phyloP scores from a whole-genome alignment of 35 echinoderm and acorn worm species.

The Apostichopus parvimensis region DNA sequence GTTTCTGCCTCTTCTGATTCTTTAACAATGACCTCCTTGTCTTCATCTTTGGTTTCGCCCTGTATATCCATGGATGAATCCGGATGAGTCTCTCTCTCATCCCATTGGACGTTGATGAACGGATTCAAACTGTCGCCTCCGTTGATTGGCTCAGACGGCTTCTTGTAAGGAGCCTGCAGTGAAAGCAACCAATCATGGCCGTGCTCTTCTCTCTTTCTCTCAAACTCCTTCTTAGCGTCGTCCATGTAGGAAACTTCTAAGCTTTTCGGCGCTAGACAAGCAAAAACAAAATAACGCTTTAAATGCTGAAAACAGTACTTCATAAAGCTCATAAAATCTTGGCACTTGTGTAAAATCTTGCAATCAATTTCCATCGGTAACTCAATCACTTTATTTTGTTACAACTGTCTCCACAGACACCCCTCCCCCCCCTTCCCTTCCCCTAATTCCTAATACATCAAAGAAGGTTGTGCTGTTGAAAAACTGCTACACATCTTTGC shows the following conservation, averaged over 20 bases:
- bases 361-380: no score
- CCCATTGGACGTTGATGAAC: background rate
- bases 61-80: background rate
- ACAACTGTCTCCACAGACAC: no score
- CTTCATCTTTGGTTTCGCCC: background rate
- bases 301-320: no score
- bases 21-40: background rate
- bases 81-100: background rate
- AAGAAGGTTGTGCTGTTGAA: no score
- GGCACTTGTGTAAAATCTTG: no score
- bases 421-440: background rate
- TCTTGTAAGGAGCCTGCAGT: slow-evolving; percentile 72
- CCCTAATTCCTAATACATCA: no score
- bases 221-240: slow-evolving; percentile 72
- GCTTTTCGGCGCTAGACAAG: slow-evolving; percentile 37
- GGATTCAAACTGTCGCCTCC: slow-evolving; percentile 19
- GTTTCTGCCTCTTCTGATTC: background rate
- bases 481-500: no score
- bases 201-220: slow-evolving; percentile 76
- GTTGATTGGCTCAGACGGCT: slow-evolving; percentile 1
- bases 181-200: slow-evolving; percentile 84
- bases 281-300: background rate
- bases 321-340: background rate
- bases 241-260: slow-evolving; percentile 55
- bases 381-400: no score